These are phyloP conservation scores for Alligator mississippiensis DNA, from an alignment of 2,113 vertebrate species.

Conservation along the genomic window DNA sequence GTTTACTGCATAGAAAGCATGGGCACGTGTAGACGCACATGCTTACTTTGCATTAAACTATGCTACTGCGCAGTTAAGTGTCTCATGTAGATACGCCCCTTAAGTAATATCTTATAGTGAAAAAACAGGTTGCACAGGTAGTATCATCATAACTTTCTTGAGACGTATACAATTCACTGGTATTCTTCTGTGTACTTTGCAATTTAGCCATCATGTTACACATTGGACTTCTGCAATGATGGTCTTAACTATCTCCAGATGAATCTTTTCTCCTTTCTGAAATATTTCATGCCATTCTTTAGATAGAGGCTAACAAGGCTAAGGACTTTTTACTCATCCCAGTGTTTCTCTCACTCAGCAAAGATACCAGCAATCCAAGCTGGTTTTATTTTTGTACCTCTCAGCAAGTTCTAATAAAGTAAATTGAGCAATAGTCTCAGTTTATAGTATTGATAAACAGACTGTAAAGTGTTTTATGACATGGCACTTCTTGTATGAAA, in stretches of 20 bases:
- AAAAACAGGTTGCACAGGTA: neutral
- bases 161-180: neutral
- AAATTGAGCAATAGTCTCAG: conserved; percentile 67
- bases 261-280: conserved; percentile 32
- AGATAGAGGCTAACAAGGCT: neutral
- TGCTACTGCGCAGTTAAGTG: no score
- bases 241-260: conserved; percentile 3
- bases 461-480: conserved; percentile 67
- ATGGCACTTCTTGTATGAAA: conserved; percentile 52
- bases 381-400: conserved; percentile 68
- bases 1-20: no score
- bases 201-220: neutral
- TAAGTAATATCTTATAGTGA: neutral
- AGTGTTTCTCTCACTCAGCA: conserved; percentile 17
- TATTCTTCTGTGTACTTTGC: neutral
- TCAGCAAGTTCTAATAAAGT: conserved; percentile 72
- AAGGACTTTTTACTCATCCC: neutral
- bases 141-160: neutral
- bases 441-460: conserved; percentile 74
- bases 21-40: no score
- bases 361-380: conserved; percentile 10
- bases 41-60: no score
- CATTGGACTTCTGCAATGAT: neutral
- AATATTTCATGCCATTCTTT: neutral
- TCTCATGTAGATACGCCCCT: neutral